phyloP scores from a whole-genome alignment of 2,888 invertebrate species.

The Pyralis farinalis region DNA sequence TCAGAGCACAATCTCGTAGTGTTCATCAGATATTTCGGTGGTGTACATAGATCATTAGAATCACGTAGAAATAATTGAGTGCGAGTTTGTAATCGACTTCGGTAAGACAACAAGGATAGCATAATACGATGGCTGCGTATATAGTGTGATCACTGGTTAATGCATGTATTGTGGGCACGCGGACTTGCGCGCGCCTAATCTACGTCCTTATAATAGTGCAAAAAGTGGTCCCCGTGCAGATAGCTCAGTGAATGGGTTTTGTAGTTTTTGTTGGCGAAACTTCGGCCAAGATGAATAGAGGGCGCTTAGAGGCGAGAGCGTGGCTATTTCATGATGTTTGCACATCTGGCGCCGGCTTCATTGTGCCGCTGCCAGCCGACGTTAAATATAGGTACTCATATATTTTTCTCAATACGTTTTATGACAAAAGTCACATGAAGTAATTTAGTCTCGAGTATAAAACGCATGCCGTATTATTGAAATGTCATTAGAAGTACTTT shows the following conservation, averaged over 20 bases:
- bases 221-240: conserved; percentile 31
- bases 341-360: conserved; percentile 26
- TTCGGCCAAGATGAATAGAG: conserved; percentile 37
- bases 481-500: too few relatives aligned
- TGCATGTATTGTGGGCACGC: conserved; percentile 2
- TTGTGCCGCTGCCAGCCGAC: conserved; percentile 1
- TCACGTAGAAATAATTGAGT: too few relatives aligned
- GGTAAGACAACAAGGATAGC: too few relatives aligned
- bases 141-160: not conserved
- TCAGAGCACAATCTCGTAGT: too few relatives aligned
- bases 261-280: conserved; percentile 37
- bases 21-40: too few relatives aligned
- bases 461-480: not conserved
- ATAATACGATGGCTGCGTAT: too few relatives aligned
- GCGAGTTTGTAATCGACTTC: too few relatives aligned
- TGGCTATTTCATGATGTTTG: conserved; percentile 29
- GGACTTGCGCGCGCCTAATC: conserved; percentile 23
- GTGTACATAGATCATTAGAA: too few relatives aligned
- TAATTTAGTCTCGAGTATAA: not conserved
- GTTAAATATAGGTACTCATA: conserved; percentile 4
- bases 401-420: not conserved
- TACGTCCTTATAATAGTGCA: conserved; percentile 38
- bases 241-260: conserved; percentile 29
- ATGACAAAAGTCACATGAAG: not conserved
- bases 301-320: conserved; percentile 24